These are phyloP conservation scores for Ferrisia virgata DNA, from an alignment of 2,888 invertebrate genomes.

Conservation along the genomic window DNA sequence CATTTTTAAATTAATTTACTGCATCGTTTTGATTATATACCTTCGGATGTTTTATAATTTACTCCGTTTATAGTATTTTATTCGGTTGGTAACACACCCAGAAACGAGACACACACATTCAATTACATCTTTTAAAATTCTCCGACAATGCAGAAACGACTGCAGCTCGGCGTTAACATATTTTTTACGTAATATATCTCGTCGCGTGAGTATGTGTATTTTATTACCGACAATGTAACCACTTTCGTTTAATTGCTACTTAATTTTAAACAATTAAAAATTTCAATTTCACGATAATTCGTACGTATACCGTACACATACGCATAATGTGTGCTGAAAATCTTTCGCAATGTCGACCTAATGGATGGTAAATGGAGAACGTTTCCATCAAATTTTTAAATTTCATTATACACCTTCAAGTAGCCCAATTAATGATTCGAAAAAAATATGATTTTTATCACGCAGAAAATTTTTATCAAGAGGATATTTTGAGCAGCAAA, in stretches of 20 bases:
- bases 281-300: constrained; percentile 20
- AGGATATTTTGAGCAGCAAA: no score
- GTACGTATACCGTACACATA: neutral
- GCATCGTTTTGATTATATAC: neutral
- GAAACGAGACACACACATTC: neutral
- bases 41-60: neutral
- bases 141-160: neutral
- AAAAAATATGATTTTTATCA: no score
- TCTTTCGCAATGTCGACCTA: neutral
- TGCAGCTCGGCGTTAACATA: neutral
- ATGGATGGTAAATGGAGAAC: no score
- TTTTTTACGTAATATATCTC: neutral
- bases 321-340: neutral
- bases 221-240: constrained; percentile 11
- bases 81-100: neutral
- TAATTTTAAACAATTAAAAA: neutral
- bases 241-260: constrained; percentile 27
- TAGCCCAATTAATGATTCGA: no score
- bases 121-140: neutral
- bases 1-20: neutral
- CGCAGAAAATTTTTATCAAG: no score
- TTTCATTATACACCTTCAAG: no score
- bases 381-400: no score
- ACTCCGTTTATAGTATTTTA: neutral
- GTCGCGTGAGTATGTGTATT: neutral